These are phyloP conservation scores for Crossocerus cetratus DNA, from an alignment of 2,888 invertebrate species.

Conservation along the genomic window DNA sequence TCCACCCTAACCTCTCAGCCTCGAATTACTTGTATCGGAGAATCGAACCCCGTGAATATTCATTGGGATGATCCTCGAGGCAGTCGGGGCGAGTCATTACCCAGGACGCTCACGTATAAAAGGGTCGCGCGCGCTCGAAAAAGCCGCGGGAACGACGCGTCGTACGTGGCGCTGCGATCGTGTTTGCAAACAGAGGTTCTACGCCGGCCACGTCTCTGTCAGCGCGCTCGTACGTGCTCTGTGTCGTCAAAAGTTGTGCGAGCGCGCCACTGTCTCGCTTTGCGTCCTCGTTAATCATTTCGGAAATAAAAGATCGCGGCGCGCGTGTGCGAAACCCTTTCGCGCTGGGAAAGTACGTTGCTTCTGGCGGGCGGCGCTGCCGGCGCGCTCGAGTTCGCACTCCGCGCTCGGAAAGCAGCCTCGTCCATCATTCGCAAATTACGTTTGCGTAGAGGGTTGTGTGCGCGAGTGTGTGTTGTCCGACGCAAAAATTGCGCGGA, in stretches of 20 bases:
- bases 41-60: too few species aligned
- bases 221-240: constrained; percentile 56
- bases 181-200: background rate
- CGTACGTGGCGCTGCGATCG: too few species aligned
- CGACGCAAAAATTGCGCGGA: constrained; percentile 4
- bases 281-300: constrained; percentile 65
- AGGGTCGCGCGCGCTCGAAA: too few species aligned
- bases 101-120: too few species aligned
- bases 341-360: constrained; percentile 1
- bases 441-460: constrained; percentile 3
- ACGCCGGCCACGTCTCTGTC: constrained; percentile 39
- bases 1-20: background rate
- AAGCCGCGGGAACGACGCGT: too few species aligned
- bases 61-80: too few species aligned
- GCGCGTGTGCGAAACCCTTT: background rate
- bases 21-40: background rate
- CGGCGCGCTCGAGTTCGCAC: background rate
- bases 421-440: constrained; percentile 10
- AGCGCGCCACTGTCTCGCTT: constrained; percentile 12
- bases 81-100: too few species aligned
- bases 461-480: too few species aligned
- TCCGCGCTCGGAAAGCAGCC: constrained; percentile 19
- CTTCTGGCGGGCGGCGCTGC: background rate
- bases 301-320: constrained; percentile 20
- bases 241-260: constrained; percentile 61